These are phyloP conservation scores for Caradrina kadenii DNA, from an alignment of 2,888 invertebrate genomes.

Conservation along the genomic window DNA sequence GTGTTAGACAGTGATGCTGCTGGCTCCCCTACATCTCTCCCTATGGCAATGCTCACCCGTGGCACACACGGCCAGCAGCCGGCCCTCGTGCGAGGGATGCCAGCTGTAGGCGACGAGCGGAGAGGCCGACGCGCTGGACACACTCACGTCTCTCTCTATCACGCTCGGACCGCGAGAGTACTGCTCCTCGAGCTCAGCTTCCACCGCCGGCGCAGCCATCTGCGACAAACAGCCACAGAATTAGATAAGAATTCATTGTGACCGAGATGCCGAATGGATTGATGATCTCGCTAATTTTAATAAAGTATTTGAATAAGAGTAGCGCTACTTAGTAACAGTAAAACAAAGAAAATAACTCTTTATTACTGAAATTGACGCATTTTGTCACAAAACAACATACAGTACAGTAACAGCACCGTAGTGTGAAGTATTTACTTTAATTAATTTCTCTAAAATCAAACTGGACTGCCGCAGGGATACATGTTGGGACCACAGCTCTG, in stretches of 20 bases:
- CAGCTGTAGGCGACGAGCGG: conserved; percentile 95
- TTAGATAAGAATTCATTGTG: neutral
- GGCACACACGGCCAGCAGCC: conserved; percentile 92
- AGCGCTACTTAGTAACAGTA: neutral
- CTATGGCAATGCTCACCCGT: conserved; percentile 53
- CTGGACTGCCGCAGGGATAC: neutral
- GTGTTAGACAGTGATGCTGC: neutral
- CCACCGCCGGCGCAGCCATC: conserved; percentile 70
- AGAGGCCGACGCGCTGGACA: conserved; percentile 79
- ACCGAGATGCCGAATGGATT: neutral
- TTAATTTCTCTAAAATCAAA: neutral
- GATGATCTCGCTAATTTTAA: neutral
- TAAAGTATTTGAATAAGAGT: neutral
- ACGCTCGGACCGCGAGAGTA: conserved; percentile 72
- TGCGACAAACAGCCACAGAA: conserved; percentile 16
- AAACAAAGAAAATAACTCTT: neutral
- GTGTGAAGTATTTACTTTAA: neutral
- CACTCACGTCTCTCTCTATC: conserved; percentile 79
- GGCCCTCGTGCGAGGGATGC: conserved; percentile 96
- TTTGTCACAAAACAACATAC: neutral
- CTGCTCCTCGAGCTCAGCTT: conserved; percentile 74
- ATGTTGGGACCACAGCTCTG: neutral
- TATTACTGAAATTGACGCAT: neutral
- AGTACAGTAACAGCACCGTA: no score
- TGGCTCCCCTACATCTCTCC: no score